Evolutionary conservation across 1,140 invertebrate species (phyloP).

Genomic region (Lepeophtheirus salmonis): DNA sequence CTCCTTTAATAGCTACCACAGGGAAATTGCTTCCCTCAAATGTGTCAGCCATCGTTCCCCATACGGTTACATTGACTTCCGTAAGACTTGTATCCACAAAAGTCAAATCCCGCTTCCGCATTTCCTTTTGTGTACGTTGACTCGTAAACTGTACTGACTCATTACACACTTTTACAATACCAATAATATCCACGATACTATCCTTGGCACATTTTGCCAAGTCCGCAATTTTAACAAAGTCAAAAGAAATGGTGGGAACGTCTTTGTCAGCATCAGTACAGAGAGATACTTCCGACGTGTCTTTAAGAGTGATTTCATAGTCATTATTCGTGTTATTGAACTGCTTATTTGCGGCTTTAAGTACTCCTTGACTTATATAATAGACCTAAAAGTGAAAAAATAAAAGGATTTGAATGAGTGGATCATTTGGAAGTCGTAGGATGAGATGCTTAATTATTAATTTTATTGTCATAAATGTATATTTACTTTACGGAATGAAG

Average conservation of each 20-base stretch:
- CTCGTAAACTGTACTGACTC: conserved; percentile 53
- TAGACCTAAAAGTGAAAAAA: conserved; percentile 56
- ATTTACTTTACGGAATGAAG: too few species aligned
- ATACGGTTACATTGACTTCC: conserved; percentile 40
- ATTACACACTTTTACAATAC: conserved; percentile 52
- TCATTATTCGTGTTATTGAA: conserved; percentile 68
- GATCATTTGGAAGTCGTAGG: too few species aligned
- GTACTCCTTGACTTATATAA: conserved; percentile 53
- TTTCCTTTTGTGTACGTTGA: conserved; percentile 51
- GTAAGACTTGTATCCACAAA: conserved; percentile 66
- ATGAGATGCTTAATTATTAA: too few species aligned
- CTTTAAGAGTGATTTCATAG: conserved; percentile 82
- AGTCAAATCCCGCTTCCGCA: conserved; percentile 70
- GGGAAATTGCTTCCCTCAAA: conserved; percentile 56
- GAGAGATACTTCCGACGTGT: conserved; percentile 19
- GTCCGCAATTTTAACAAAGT: conserved; percentile 58
- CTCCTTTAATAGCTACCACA: conserved; percentile 62
- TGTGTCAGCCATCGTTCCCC: conserved; percentile 58
- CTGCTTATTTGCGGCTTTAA: conserved; percentile 84
- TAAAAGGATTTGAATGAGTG: too few species aligned
- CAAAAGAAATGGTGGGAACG: conserved; percentile 59
- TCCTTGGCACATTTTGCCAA: conserved; percentile 46
- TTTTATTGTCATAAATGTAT: too few species aligned
- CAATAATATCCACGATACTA: conserved; percentile 67
- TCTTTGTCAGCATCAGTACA: conserved; percentile 31